Evolutionary conservation across 1,140 invertebrate species (phyloP), one percentile per base, ranked within the genome.

Genomic region (Lordiphosa mommai): DNA sequence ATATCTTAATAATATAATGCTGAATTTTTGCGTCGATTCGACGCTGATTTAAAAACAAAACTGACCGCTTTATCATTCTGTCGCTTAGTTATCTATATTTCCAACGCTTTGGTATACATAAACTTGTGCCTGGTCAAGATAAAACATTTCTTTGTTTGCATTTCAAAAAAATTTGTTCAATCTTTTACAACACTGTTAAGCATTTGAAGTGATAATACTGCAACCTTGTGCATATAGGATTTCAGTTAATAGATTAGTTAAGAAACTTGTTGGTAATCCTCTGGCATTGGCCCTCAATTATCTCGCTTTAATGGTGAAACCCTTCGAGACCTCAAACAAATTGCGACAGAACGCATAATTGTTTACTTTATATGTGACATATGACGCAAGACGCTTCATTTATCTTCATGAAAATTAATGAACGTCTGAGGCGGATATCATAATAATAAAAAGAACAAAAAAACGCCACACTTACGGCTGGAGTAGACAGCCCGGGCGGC

Each of bases 371-470:
- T 49, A 65, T 33, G 38, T 36, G 20, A 10, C 23, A 56, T 12
- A 29, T 59, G 60, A 57, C 47, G 56, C 72, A 76, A 76, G 36
- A 16, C 50, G 37, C 41, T 51, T 60, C 37, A n/a, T 33, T 64
- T 77, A 77, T 80, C 74, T 79, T 47, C 41, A 48, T 69, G 51
- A 43, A 77, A 77, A 80, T 80, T 59, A 69, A 80, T 72, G 74
- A 80, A 51, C 69, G 59, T 69, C 51, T 17, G n/a, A 61, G 40
- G 64, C 69, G 73, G 74, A 79, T 73, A 80, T 74, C 33, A 40
- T 23, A 50, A 65, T 44, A 60, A 69, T 29, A 37, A 27, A n/a
- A 30, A 10, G 20, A 20, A 43, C 12, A 33, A 46, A 10, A 40
- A 53, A 53, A 61, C 47, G 23, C 23, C 23, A 7, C 23, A 27